Evolutionary conservation across 2,888 invertebrate species (phyloP).

Genomic region (Trilocha varians): DNA sequence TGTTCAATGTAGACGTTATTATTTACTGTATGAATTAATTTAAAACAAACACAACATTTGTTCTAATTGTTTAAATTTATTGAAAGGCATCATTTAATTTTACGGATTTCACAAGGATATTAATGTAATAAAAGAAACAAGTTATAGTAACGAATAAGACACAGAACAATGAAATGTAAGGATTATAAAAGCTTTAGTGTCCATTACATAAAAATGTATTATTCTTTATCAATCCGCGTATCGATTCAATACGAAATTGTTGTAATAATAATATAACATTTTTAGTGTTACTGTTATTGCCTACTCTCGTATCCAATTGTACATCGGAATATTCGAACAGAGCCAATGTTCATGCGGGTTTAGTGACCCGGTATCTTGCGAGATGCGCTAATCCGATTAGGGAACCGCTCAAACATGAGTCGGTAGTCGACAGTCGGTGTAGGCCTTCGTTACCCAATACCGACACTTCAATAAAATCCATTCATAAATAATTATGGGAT

Average conservation of each 20-base stretch:
- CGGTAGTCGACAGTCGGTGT: constrained; percentile 21
- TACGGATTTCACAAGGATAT: too few species aligned
- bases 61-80: too few species aligned
- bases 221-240: background rate
- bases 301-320: background rate
- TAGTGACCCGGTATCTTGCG: constrained; percentile 27
- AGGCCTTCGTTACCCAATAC: constrained; percentile 23
- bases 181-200: too few species aligned
- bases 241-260: background rate
- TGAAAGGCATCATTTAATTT: too few species aligned
- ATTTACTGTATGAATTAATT: too few species aligned
- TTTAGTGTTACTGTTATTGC: background rate
- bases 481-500: background rate
- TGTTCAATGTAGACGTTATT: too few species aligned
- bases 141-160: too few species aligned
- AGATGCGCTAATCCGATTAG: constrained; percentile 34
- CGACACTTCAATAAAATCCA: background rate
- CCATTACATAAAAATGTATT: too few species aligned
- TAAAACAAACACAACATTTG: too few species aligned
- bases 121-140: too few species aligned
- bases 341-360: constrained; percentile 24
- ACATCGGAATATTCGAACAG: background rate
- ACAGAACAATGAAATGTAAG: too few species aligned
- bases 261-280: background rate
- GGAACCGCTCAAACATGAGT: constrained; percentile 26